Conservation (phyloP, 1,140 invertebrate genomes). For the Dolichoris vasculosae region DNA sequence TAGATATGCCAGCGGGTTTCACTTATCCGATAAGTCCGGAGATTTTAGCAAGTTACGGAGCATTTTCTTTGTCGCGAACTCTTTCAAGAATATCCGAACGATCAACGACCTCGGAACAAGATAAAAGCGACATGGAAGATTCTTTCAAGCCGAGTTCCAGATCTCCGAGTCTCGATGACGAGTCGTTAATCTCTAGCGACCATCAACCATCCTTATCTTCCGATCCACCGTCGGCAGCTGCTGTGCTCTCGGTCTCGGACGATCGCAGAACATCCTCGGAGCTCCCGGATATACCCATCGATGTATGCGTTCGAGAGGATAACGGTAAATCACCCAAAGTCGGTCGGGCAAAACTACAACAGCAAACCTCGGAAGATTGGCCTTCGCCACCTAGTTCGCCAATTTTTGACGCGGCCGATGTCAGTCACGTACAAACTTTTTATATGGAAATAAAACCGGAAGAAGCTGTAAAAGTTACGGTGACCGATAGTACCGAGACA, state of each 20-base stretch:
- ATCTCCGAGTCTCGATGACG: constrained; percentile 87
- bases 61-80: constrained; percentile 83
- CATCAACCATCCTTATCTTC: constrained; percentile 89
- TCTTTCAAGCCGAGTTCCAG: constrained; percentile 87
- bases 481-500: constrained; percentile 75
- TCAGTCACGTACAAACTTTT: constrained; percentile 90
- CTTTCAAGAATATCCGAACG: constrained; percentile 90
- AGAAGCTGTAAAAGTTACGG: constrained; percentile 81
- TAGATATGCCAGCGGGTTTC: constrained; percentile 83
- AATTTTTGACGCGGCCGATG: constrained; percentile 78
- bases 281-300: constrained; percentile 86
- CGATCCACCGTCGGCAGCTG: constrained; percentile 79
- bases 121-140: constrained; percentile 86
- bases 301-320: constrained; percentile 73
- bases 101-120: constrained; percentile 89
- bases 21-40: constrained; percentile 82
- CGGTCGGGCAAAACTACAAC: constrained; percentile 67
- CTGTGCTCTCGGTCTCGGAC: constrained; percentile 78
- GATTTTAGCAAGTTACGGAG: constrained; percentile 81
- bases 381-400: constrained; percentile 85
- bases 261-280: constrained; percentile 86
- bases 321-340: constrained; percentile 73
- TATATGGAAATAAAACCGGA: constrained; percentile 85
- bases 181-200: constrained; percentile 87
- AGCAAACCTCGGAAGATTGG: constrained; percentile 83